Evolutionary conservation across 1,140 invertebrate species (phyloP), one percentile per base, ranked within the genome.

Genomic region (Cydia pomonella): DNA sequence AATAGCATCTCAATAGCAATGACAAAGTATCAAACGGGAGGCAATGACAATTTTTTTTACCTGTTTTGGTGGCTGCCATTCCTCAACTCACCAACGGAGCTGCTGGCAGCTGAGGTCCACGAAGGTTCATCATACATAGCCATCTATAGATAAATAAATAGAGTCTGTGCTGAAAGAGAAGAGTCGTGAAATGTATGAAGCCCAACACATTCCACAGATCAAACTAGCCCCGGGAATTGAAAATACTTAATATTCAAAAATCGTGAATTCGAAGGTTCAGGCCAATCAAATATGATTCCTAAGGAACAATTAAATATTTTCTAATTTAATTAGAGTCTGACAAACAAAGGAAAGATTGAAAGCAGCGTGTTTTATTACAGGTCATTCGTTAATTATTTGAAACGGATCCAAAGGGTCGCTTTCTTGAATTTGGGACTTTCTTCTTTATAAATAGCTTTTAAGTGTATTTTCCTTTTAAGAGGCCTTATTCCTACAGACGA

Each of bases 331-430:
- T 66, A 66, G 63, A 63, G 23, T 53, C 23, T 21, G 62, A 63
- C 27, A 66, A 27, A 66, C 63, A 69, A 69, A 69, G 64, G 64
- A 41, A 18, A 21, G 33, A 69, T 69, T 38, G 64, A 18, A 69
- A 69, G 13, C 16, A 18, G 27, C 21, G 16, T 69, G 33, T 69
- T 69, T 69, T 38, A 69, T 69, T 5, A 41, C 64, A 18, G 33
- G 29, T 69, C 64, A 12, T 69, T 69, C 29, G 64, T 69, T 69
- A 69, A 69, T 69, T 69, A 69, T 69, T 69, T 69, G 64, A 69
- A 38, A 69, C 64, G 29, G 29, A n/a, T 69, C 16, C 64, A 1
- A 33, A 38, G 29, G 64, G 64, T 69, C 64, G 27, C 25, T 69
- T 9, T 69, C 64, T 38, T 69, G 64, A 69, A 69, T 69, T 69